Percentiles rank a stretch among this genome's conserved stretches.
Conservation (phyloP, 2,888 invertebrate species). For the Caenorhabditis angaria region DNA sequence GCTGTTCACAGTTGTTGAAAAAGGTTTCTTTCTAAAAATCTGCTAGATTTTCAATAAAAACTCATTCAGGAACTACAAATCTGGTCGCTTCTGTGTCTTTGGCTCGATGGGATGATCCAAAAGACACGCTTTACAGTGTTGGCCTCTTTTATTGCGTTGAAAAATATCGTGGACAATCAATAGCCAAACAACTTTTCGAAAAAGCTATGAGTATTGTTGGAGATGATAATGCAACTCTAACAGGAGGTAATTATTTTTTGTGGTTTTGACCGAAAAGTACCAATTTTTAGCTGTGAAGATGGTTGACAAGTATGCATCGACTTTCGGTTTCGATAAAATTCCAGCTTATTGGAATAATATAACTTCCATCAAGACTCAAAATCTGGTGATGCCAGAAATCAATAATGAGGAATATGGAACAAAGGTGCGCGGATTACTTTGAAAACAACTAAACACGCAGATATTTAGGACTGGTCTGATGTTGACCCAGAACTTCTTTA, state of each 20-base stretch:
- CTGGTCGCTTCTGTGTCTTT: slow-evolving; percentile 11
- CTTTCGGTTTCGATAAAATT: slow-evolving; percentile 38
- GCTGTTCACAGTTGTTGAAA: slow-evolving; percentile 33
- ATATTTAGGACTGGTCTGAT: slow-evolving; percentile 26
- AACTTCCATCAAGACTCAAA: slow-evolving; percentile 16
- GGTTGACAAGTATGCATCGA: slow-evolving; percentile 27
- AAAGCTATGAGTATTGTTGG: slow-evolving; percentile 20
- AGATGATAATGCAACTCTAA: slow-evolving; percentile 11
- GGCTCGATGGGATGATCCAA: slow-evolving; percentile 13
- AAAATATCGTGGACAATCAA: slow-evolving; percentile 15
- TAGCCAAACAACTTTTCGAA: slow-evolving; percentile 10
- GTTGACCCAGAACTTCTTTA: slow-evolving; percentile 32
- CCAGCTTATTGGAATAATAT: slow-evolving; percentile 25
- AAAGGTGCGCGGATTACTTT: slow-evolving; percentile 16
- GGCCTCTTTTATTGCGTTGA: slow-evolving; percentile 17
- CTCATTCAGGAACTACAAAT: not conserved
- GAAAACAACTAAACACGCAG: not conserved
- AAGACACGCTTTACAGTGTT: slow-evolving; percentile 9
- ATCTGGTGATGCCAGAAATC: slow-evolving; percentile 29
- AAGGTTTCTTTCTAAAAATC: slow-evolving; percentile 15
- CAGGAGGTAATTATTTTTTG: not conserved
- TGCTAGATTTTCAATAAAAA: not conserved
- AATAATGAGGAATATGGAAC: slow-evolving; percentile 19
- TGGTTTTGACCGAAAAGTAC: not conserved
- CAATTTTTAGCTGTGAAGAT: slow-evolving; percentile 36